These are phyloP conservation scores for Setophaga petechia DNA, from an alignment of 2,113 vertebrate genomes.

Conservation along the genomic window DNA sequence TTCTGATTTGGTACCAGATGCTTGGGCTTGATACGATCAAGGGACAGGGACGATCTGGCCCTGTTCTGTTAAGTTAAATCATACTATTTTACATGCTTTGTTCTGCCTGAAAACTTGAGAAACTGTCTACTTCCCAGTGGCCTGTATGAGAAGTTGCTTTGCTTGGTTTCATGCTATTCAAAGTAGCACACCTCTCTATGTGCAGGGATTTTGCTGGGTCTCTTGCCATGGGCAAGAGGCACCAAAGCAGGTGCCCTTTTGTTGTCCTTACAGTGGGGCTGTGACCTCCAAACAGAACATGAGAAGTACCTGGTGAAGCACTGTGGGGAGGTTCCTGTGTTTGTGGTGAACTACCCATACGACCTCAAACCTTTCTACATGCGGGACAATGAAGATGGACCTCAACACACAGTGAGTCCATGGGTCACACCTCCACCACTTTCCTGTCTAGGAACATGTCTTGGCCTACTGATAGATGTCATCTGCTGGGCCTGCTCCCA, in stretches of 20 bases:
- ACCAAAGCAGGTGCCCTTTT: background rate
- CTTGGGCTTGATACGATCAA: background rate
- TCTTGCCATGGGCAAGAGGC: background rate
- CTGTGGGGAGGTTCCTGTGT: conserved; percentile 88
- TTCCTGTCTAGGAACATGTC: background rate
- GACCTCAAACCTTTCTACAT: conserved; percentile 95
- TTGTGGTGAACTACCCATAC: conserved; percentile 90
- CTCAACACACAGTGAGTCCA: conserved; percentile 82
- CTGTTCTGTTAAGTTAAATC: background rate
- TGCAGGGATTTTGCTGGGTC: background rate
- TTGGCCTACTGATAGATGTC: background rate
- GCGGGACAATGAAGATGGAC: conserved; percentile 87
- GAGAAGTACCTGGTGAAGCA: conserved; percentile 93
- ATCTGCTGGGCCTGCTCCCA: background rate
- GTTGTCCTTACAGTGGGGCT: conserved; percentile 86
- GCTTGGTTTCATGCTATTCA: background rate
- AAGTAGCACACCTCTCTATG: accelerated
- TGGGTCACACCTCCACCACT: background rate
- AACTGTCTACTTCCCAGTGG: background rate
- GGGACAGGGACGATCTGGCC: background rate
- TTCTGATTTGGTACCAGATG: background rate
- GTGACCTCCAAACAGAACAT: conserved; percentile 91
- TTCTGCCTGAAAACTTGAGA: background rate
- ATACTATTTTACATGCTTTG: background rate
- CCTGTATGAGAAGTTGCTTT: background rate